Conservation (phyloP, 2,113 vertebrate genomes). For the Mus spicilegus region DNA sequence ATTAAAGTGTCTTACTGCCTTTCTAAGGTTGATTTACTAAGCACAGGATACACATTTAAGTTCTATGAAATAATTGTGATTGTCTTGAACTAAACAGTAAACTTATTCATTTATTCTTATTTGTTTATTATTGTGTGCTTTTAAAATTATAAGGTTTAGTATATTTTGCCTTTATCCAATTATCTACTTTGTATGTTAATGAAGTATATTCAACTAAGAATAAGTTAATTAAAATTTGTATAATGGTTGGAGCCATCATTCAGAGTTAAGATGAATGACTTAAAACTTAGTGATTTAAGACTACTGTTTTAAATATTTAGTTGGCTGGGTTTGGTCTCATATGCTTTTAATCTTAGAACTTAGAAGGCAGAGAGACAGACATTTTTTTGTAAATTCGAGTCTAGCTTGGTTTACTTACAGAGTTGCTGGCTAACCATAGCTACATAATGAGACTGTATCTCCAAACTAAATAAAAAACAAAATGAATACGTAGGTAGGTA, state of each 20-base stretch:
- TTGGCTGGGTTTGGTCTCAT: background rate
- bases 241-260: background rate
- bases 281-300: background rate
- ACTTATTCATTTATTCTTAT: background rate
- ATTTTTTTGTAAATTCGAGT: background rate
- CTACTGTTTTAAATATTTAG: background rate
- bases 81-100: background rate
- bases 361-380: background rate
- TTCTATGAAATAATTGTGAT: constrained; percentile 18
- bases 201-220: background rate
- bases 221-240: background rate
- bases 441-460: background rate
- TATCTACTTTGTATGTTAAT: background rate
- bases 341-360: background rate
- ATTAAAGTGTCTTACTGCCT: background rate
- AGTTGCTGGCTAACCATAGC: background rate
- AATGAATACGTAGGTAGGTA: too few species aligned
- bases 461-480: too few species aligned
- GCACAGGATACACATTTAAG: constrained; percentile 12
- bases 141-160: constrained; percentile 9
- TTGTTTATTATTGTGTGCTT: constrained; percentile 28
- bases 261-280: background rate
- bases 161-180: background rate
- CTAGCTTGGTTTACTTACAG: background rate
- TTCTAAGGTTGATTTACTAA: constrained; percentile 34